phyloP scores from a whole-genome alignment of 2,797 vertebrate genomes.

The Dallia pectoralis region DNA sequence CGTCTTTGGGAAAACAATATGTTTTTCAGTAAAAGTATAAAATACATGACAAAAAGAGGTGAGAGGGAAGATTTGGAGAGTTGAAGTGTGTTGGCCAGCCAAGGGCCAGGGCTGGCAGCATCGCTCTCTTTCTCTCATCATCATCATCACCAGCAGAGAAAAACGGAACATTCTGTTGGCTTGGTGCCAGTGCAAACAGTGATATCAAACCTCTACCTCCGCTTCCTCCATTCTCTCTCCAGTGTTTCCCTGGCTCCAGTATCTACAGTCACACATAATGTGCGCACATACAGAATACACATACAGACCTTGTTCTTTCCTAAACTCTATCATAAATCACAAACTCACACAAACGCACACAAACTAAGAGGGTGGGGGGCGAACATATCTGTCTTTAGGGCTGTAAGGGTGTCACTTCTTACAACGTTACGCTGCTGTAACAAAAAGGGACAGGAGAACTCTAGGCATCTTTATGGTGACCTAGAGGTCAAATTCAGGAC shows the following conservation, averaged over 20 bases:
- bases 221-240: conserved; percentile 54
- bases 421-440: not conserved
- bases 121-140: not conserved
- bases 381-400: not conserved
- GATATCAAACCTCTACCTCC: conserved; percentile 53
- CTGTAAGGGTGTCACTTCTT: not conserved
- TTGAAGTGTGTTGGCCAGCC: not conserved
- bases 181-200: conserved; percentile 75
- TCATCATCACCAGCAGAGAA: conserved; percentile 73
- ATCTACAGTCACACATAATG: not conserved
- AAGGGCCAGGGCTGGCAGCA: not conserved
- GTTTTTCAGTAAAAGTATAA: not conserved
- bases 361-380: not conserved
- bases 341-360: conserved; percentile 8
- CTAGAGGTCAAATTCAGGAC: too few relatives aligned
- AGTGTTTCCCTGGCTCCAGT: conserved; percentile 38
- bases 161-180: conserved; percentile 74
- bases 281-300: not conserved
- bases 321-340: not conserved
- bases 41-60: not conserved
- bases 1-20: too few relatives aligned
- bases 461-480: too few relatives aligned
- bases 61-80: not conserved
- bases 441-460: too few relatives aligned
- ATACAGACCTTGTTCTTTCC: not conserved